Evolutionary conservation across 1,140 invertebrate genomes (phyloP).

Genomic region (Ceratosolen fusciceps): DNA sequence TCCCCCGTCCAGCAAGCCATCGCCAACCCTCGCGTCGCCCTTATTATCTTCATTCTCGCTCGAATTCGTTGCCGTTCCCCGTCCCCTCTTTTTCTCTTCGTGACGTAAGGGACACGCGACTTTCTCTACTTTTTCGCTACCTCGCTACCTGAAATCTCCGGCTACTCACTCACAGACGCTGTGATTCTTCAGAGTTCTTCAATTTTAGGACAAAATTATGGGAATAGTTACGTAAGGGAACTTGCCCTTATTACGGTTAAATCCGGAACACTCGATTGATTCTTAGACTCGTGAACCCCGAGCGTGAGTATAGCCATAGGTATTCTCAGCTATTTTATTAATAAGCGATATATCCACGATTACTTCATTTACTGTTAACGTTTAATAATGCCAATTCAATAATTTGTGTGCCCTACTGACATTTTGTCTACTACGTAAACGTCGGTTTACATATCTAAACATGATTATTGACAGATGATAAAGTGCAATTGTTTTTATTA

Average conservation of each 20-base stretch:
- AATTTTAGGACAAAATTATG: neutral
- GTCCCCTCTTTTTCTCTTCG: neutral
- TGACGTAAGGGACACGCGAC: conserved; percentile 1
- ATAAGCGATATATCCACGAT: too few species aligned
- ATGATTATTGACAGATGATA: too few species aligned
- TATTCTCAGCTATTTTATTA: neutral
- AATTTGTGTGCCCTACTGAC: too few species aligned
- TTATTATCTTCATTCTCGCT: conserved; percentile 17
- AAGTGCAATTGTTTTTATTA: too few species aligned
- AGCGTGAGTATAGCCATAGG: neutral
- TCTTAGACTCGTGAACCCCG: neutral
- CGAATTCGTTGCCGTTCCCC: neutral
- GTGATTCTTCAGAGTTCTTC: neutral
- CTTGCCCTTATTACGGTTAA: neutral
- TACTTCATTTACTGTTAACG: neutral
- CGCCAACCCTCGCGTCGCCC: neutral
- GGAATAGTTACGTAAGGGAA: neutral
- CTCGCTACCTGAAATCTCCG: neutral
- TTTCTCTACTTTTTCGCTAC: conserved; percentile 10
- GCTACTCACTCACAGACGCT: neutral
- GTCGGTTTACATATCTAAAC: too few species aligned
- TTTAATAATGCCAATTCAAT: too few species aligned
- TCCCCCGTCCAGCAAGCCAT: neutral
- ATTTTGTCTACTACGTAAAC: too few species aligned
- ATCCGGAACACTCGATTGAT: neutral